phyloP scores from a whole-genome alignment of 2,113 vertebrate genomes.

The Carassius auratus region DNA sequence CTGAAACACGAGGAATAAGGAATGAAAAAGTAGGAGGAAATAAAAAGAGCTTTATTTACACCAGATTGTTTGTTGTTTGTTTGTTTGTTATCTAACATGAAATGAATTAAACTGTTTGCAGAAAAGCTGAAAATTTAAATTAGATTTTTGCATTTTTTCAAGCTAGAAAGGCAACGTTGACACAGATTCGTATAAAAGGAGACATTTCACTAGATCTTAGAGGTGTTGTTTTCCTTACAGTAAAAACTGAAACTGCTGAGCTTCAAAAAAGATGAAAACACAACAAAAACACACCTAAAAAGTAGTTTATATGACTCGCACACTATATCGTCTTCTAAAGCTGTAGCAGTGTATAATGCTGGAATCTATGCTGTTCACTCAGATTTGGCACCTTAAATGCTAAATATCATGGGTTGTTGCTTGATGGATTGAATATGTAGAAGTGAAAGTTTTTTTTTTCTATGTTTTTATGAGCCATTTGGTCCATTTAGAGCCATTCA shows the following conservation, averaged over 20 bases:
- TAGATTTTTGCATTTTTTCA: not conserved
- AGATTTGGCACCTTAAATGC: not conserved
- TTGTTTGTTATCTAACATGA: not conserved
- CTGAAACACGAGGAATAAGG: not conserved
- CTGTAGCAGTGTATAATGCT: not conserved
- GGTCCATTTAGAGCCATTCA: not conserved
- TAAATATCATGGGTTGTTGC: not conserved
- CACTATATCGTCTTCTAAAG: not conserved
- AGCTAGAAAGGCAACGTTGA: not conserved
- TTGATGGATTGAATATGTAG: not conserved
- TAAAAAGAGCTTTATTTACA: not conserved
- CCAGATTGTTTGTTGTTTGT: not conserved
- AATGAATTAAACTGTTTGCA: not conserved
- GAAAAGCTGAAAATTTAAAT: not conserved
- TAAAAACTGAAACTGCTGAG: not conserved
- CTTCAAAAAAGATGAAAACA: not conserved
- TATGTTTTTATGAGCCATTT: too few species aligned
- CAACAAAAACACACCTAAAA: not conserved
- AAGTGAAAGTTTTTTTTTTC: too few species aligned
- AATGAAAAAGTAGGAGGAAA: not conserved
- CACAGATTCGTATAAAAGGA: not conserved
- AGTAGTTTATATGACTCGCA: not conserved
- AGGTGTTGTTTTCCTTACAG: not conserved
- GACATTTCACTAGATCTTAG: not conserved
- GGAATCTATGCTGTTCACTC: not conserved